Base-by-base conservation (phyloP, 2,888 invertebrate genomes). In the Mimas tiliae region DNA sequence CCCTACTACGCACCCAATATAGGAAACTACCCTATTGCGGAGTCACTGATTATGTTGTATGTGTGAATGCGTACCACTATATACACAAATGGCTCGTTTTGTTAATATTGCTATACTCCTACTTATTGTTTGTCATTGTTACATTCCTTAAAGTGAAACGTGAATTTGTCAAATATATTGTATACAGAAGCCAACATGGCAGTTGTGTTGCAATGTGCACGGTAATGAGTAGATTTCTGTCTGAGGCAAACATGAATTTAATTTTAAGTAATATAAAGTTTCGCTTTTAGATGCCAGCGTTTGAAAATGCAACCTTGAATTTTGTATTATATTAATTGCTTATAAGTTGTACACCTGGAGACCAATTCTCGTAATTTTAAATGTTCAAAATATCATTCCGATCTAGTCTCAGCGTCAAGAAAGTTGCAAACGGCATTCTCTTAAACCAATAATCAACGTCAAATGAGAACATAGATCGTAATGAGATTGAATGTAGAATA, bases 101-200 rank as follows among this genome's bases (percentile, higher is more conserved):
- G 9, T 6, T 7, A 2, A 27, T 27, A 27, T 3, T 27, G 4
- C 27, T 48, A 48, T 48, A n/a, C 9, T 19, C 4, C 58, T 19
- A 42, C 42, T 34, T 8, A 55, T 55, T 58, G 55, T 16, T 55
- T 55, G 58, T 58, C 58, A 12, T 19, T 58, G 58, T 38, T 58
- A 58, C 58, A 58, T 58, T 58, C 58, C 58, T 58, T 58, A 12
- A 38, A 38, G 58, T 58, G 58, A 58, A 58, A 19, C 16, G 58
- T 58, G 38, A 34, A 19, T 27, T 27, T 55, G 34, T 55, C 38
- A 42, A 58, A 58, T 58, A 11, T 38, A 6, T 2, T 58, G 19
- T 42, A 42, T 19, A 58, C 11, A 42, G 38, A 42, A 19, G 7
- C 42, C 58, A 12, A 58, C 19, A 12, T 55, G 27, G 27, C 8